phyloP scores from a whole-genome alignment of 92 coral and sea anemone genomes.

The Porites divaricata region DNA sequence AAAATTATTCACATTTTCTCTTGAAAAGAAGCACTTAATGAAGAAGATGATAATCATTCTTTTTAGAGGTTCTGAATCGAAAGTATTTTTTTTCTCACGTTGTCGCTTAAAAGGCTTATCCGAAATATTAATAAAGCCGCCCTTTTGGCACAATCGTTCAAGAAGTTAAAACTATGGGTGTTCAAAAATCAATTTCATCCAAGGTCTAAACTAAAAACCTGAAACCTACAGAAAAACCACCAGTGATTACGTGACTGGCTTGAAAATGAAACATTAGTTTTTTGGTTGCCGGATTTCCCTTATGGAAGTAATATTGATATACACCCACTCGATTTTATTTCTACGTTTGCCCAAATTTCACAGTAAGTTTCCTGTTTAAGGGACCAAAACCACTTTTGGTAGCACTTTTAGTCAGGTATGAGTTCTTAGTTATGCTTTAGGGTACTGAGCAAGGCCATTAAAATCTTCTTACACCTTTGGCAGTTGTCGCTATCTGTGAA shows the following conservation, averaged over 20 bases:
- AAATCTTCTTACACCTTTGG: not conserved
- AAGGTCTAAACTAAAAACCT: not conserved
- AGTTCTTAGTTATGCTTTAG: not conserved
- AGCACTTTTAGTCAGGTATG: not conserved
- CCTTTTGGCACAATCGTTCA: not conserved
- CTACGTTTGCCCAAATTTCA: not conserved
- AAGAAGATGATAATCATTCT: not conserved
- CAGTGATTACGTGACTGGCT: not conserved
- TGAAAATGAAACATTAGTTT: not conserved
- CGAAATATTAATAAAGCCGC: not conserved
- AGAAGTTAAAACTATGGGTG: not conserved
- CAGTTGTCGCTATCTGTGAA: too few species aligned
- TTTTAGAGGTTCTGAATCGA: constrained; percentile 7
- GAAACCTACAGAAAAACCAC: not conserved
- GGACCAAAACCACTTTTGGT: not conserved
- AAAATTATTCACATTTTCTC: constrained; percentile 34
- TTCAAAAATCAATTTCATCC: too few species aligned
- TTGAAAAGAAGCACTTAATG: not conserved
- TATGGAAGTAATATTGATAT: not conserved
- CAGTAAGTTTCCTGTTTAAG: not conserved
- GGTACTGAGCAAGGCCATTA: not conserved
- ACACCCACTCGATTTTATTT: not conserved
- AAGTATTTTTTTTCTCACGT: not conserved
- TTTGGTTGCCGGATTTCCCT: not conserved
- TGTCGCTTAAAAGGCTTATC: constrained; percentile 39